phyloP scores from a whole-genome alignment of 2,113 vertebrate genomes.

The Morone chrysops region DNA sequence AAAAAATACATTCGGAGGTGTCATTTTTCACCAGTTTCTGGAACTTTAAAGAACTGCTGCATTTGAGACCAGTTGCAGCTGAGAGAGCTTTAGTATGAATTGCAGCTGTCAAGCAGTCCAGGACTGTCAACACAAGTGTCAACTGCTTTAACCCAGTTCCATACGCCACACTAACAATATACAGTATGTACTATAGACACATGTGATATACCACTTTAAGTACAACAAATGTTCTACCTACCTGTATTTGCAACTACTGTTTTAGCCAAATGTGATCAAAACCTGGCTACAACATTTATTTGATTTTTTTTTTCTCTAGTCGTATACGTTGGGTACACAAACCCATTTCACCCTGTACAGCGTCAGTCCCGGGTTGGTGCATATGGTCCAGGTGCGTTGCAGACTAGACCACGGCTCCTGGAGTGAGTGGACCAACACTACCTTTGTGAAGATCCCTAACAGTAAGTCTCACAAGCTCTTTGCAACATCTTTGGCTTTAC shows the following conservation, averaged over 20 bases:
- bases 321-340: constrained; percentile 84
- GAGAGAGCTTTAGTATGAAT: no score
- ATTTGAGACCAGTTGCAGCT: no score
- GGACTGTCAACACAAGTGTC: not conserved
- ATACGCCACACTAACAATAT: not conserved
- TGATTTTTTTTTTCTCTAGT: constrained; percentile 72
- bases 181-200: not conserved
- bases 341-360: constrained; percentile 86
- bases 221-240: not conserved
- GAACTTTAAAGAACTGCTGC: no score
- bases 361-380: constrained; percentile 84
- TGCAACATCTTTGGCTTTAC: not conserved
- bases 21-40: no score
- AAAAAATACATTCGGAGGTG: no score
- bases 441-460: constrained; percentile 62
- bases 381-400: constrained; percentile 89
- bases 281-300: not conserved
- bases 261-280: not conserved
- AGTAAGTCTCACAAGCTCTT: constrained; percentile 69
- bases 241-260: not conserved
- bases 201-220: not conserved
- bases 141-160: not conserved
- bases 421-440: constrained; percentile 82
- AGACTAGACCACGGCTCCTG: constrained; percentile 85
- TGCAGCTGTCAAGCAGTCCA: not conserved